Evolutionary conservation across 1,140 invertebrate genomes (phyloP), one percentile per base, ranked within the genome.

Genomic region (Agraylea sexmaculata): DNA sequence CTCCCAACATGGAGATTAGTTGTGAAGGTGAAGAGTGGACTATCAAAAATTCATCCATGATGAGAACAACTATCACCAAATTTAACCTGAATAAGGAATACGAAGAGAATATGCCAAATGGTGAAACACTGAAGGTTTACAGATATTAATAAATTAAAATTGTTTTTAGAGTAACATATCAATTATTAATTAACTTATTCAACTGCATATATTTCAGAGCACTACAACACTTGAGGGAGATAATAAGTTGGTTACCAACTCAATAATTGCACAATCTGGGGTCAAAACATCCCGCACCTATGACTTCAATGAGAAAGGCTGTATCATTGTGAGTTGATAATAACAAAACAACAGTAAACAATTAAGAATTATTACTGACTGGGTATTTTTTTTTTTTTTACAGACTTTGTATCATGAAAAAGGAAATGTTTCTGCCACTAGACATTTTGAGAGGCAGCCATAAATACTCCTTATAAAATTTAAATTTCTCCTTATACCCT

Each of bases 1-100:
- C 64, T 45, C 74, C 75, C 20, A 53, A 60, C 21, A 59, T 78
- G 54, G 69, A 75, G 57, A 71, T 78, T 30, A 54, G 55, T 7
- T 52, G 66, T 23, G 56, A 73, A 34, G 64, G 64, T 28, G 66
- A 71, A n/a, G 57, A 60, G 42, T 75, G 73, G 71, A 65, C 60
- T 0, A 67, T 77, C 18, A 71, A 68, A 47, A 71, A 62, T 29
- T 59, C 62, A 42, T 71, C 75, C 6, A 39, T 66, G n/a, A 36
- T 71, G 11, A 56, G 63, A 45, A 67, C 61, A 29, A 47, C 53
- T 10, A 55, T 64, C 34, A 51, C 55, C 29, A 62, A 57, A 40
- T 71, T 70, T 46, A 62, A 59, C 45, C 42, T 71, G 37, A 66
- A 63, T 17, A 60, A 68, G 42, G 66, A 69, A 44, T 70, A 69